Conservation (phyloP, 1,140 invertebrate species). For the Protaetia brevitarsis region DNA sequence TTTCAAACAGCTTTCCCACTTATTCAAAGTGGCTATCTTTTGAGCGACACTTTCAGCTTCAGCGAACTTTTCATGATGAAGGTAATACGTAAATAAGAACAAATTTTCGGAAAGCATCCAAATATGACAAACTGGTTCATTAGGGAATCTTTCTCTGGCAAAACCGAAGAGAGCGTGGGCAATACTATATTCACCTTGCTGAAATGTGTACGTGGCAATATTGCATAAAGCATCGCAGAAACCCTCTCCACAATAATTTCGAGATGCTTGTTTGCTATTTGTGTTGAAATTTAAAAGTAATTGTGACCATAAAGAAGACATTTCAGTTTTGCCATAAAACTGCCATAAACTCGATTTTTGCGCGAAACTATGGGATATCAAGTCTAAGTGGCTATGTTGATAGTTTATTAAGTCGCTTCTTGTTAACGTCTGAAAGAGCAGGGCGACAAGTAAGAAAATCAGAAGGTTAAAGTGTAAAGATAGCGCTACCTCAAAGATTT, state of each 20-base stretch:
- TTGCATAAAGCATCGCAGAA: conserved; percentile 70
- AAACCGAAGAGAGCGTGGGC: conserved; percentile 56
- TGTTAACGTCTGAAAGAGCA: conserved; percentile 73
- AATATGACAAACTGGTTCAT: conserved; percentile 57
- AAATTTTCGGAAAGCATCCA: conserved; percentile 71
- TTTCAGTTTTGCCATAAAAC: conserved; percentile 81
- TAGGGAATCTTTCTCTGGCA: conserved; percentile 60
- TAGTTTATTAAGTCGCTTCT: conserved; percentile 84
- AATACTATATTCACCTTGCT: conserved; percentile 61
- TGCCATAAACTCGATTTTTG: conserved; percentile 82
- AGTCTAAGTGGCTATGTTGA: conserved; percentile 76
- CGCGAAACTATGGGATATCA: conserved; percentile 72
- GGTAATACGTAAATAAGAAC: conserved; percentile 56
- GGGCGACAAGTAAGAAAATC: too few species aligned
- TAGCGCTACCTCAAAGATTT: conserved; percentile 51
- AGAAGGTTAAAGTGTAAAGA: conserved; percentile 26
- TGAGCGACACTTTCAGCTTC: conserved; percentile 70
- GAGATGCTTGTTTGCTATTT: conserved; percentile 50
- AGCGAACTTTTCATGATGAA: conserved; percentile 70
- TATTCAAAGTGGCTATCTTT: conserved; percentile 69
- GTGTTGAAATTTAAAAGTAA: conserved; percentile 72
- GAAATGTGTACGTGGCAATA: conserved; percentile 60
- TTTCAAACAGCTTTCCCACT: conserved; percentile 64
- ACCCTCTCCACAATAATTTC: conserved; percentile 65
- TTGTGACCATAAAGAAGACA: conserved; percentile 74